phyloP scores from a whole-genome alignment of 2,113 vertebrate genomes.

The Puma concolor region DNA sequence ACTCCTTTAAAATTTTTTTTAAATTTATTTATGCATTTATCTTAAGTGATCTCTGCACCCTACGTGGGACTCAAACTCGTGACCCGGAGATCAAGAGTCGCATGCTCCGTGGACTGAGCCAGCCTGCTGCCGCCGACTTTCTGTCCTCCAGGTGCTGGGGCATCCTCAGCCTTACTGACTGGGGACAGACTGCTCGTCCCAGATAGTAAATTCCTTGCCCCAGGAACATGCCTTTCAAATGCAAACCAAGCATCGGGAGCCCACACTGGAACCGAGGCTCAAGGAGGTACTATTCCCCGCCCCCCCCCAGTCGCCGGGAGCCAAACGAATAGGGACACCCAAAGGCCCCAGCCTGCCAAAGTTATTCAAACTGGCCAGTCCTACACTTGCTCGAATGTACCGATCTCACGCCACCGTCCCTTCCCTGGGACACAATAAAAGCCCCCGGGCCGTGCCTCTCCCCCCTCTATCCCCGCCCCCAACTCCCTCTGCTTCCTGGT shows the following conservation, averaged over 20 bases:
- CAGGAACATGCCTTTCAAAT: background rate
- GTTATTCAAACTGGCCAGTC: background rate
- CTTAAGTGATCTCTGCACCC: background rate
- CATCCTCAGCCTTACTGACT: background rate
- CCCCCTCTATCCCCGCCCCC: accelerated
- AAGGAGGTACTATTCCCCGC: accelerated
- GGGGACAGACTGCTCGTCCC: too few species aligned
- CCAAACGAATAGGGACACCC: background rate
- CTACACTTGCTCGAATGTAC: background rate
- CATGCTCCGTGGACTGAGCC: accelerated
- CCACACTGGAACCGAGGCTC: accelerated
- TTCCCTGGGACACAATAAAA: background rate
- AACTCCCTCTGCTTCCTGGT: background rate
- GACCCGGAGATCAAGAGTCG: background rate
- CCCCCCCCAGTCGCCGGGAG: background rate
- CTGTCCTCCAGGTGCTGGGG: background rate
- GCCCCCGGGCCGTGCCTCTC: background rate
- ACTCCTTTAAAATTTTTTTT: background rate
- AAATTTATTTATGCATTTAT: background rate
- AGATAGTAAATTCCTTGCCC: background rate
- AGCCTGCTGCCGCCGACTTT: background rate
- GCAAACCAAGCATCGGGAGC: background rate
- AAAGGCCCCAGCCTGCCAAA: background rate
- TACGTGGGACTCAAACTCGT: background rate
- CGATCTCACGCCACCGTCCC: background rate